Evolutionary conservation across 2,888 invertebrate species (phyloP).

Genomic region (Nasonia oneida): DNA sequence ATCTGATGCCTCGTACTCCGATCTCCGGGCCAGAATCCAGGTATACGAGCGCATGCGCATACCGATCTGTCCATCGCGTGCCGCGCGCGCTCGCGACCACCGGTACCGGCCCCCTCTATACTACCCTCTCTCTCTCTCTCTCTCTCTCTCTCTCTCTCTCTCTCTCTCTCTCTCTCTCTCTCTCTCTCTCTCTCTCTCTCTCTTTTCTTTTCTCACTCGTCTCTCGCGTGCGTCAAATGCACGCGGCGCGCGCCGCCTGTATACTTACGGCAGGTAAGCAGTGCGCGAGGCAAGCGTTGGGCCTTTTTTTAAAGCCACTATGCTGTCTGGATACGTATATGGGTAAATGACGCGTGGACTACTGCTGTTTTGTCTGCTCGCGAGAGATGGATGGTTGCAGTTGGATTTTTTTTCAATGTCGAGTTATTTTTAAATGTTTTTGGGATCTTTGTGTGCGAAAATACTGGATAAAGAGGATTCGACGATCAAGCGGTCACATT

Average conservation of each 20-base stretch:
- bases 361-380: background rate
- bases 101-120: background rate
- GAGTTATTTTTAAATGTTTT: no score
- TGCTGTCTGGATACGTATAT: background rate
- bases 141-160: background rate
- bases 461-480: no score
- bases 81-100: conserved; percentile 32
- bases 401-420: no score
- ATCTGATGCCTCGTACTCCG: conserved; percentile 4
- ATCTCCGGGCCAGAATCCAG: conserved; percentile 11
- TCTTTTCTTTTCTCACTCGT: background rate
- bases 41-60: conserved; percentile 24
- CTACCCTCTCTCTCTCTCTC: background rate
- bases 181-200: background rate
- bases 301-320: background rate
- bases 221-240: background rate
- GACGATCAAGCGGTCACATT: no score
- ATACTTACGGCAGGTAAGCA: conserved; percentile 15
- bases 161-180: background rate
- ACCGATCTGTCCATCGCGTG: conserved; percentile 52
- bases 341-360: background rate
- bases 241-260: conserved; percentile 14
- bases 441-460: no score
- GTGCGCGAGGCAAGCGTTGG: background rate
- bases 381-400: background rate